Percentiles rank a stretch among this genome's conserved stretches.
Conservation (phyloP, 2,113 vertebrate species). For the Baryphthengus martii region DNA sequence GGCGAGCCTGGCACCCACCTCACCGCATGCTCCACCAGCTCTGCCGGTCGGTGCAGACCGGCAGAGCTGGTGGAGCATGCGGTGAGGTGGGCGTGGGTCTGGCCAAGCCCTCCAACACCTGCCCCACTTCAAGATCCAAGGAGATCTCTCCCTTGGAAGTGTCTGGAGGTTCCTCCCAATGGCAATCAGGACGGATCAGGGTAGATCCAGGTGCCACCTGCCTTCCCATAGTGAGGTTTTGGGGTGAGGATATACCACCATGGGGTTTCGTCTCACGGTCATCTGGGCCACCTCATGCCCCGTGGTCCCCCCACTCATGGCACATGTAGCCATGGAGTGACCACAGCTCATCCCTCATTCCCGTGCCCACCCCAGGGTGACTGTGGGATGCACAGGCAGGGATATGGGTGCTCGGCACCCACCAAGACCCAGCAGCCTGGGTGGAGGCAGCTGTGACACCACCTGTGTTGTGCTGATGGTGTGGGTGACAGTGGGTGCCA, state of each 20-base stretch:
- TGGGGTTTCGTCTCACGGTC: not conserved
- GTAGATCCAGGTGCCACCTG: not conserved
- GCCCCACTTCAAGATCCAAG: rapidly evolving
- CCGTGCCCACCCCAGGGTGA: rapidly evolving
- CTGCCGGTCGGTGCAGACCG: not conserved
- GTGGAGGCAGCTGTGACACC: not conserved
- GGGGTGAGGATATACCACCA: not conserved
- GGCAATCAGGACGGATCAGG: not conserved
- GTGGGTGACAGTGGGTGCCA: not conserved
- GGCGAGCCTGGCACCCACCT: rapidly evolving
- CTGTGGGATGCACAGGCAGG: not conserved
- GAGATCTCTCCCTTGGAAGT: not conserved
- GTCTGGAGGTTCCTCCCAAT: not conserved
- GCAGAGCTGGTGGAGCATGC: not conserved
- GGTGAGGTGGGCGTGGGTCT: not conserved
- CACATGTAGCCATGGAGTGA: not conserved
- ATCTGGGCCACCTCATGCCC: rapidly evolving
- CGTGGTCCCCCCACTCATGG: not conserved
- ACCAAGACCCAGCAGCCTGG: rapidly evolving
- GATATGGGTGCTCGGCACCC: not conserved
- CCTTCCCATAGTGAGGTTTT: not conserved
- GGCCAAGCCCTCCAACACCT: not conserved
- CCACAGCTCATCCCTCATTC: rapidly evolving
- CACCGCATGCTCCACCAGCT: not conserved
- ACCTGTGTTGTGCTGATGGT: rapidly evolving